phyloP scores from a whole-genome alignment of 2,797 vertebrate species.

The Falco berigora region DNA sequence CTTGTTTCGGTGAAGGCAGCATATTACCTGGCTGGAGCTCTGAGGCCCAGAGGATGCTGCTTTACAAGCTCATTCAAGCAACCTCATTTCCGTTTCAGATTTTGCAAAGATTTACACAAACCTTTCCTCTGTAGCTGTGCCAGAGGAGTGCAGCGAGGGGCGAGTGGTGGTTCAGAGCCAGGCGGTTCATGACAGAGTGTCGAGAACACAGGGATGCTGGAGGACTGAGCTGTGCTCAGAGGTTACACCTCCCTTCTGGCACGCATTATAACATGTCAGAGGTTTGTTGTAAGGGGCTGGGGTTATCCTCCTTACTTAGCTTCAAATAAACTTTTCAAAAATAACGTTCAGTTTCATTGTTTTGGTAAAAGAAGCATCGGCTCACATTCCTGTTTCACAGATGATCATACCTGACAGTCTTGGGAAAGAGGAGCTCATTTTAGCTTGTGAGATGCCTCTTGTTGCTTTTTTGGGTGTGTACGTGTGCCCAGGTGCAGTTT shows the following conservation, averaged over 20 bases:
- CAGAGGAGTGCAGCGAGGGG: not conserved
- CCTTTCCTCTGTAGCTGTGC: not conserved
- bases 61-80: not conserved
- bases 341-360: not conserved
- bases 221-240: not conserved
- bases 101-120: not conserved
- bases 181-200: accelerated
- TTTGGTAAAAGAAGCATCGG: not conserved
- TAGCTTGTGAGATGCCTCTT: not conserved
- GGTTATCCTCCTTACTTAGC: not conserved
- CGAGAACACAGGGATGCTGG: accelerated
- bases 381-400: not conserved
- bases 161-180: not conserved
- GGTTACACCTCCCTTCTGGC: not conserved
- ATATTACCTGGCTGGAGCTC: not conserved
- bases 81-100: not conserved
- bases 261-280: not conserved
- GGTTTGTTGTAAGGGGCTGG: not conserved
- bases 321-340: not conserved
- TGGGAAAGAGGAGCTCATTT: not conserved
- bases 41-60: not conserved
- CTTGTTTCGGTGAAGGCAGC: not conserved
- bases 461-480: not conserved
- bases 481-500: not conserved
- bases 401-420: not conserved